Conservation (phyloP, 2,888 invertebrate genomes). For the Geotrupes spiniger region DNA sequence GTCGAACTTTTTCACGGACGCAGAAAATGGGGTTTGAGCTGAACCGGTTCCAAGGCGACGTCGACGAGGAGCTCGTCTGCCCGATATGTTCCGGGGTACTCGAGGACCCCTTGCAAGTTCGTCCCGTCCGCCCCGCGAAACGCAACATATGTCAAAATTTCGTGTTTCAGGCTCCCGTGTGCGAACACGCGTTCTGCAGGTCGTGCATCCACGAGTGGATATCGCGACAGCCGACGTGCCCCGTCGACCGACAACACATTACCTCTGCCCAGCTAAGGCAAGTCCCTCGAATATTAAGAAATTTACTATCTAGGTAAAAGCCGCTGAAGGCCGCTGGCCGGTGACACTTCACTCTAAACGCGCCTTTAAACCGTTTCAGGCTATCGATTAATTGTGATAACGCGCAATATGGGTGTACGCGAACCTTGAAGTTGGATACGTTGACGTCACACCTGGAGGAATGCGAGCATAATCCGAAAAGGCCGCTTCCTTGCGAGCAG, state of each 20-base stretch:
- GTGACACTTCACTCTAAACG: too few relatives aligned
- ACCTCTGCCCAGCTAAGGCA: constrained; percentile 86
- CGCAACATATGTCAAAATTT: constrained; percentile 6
- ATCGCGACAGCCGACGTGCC: constrained; percentile 89
- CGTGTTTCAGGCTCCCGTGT: constrained; percentile 76
- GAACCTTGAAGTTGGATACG: constrained; percentile 82
- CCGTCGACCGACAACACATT: constrained; percentile 88
- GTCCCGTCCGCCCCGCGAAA: not conserved
- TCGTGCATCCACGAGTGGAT: constrained; percentile 95
- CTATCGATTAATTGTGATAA: constrained; percentile 91
- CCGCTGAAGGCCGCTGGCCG: not conserved
- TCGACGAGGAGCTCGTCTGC: constrained; percentile 95
- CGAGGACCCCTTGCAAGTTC: constrained; percentile 91
- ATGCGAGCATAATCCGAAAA: constrained; percentile 92
- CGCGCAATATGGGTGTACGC: constrained; percentile 79
- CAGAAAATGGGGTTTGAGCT: constrained; percentile 87
- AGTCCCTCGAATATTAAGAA: constrained; percentile 90
- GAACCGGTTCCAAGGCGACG: constrained; percentile 89
- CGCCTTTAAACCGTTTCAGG: too few relatives aligned
- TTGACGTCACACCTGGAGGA: constrained; percentile 83
- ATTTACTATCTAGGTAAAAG: constrained; percentile 76
- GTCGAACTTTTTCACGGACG: not conserved
- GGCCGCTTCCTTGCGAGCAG: constrained; percentile 88
- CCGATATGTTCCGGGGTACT: constrained; percentile 95
- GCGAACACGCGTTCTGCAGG: constrained; percentile 95